These are phyloP conservation scores for Odontophorus gujanensis DNA, from an alignment of 2,113 vertebrate species.

Conservation along the genomic window DNA sequence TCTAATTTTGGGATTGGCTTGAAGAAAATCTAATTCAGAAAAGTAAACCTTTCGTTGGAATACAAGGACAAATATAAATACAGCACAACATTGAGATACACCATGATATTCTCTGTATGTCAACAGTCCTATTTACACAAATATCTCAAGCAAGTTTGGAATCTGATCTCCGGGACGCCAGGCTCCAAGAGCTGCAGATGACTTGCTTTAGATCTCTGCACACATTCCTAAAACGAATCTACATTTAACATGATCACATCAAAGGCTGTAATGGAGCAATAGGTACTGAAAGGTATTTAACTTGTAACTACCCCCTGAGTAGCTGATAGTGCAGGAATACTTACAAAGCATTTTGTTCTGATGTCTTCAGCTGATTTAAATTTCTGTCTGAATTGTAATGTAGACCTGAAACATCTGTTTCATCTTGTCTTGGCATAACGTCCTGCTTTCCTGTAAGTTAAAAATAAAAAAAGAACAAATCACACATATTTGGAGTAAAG, in stretches of 20 bases:
- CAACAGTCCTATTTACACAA: background rate
- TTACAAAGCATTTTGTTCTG: conserved; percentile 14
- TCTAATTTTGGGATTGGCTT: background rate
- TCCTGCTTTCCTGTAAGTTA: conserved; percentile 27
- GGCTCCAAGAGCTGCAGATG: background rate
- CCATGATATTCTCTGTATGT: background rate
- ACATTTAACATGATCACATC: conserved; percentile 4
- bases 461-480: conserved; percentile 18
- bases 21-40: background rate
- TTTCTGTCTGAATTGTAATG: conserved; percentile 21
- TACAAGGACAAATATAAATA: background rate
- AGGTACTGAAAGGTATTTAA: background rate
- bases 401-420: conserved; percentile 31
- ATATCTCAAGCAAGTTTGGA: background rate
- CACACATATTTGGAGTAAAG: background rate
- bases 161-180: background rate
- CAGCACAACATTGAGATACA: background rate
- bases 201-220: background rate
- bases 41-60: background rate
- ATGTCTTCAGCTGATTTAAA: conserved; percentile 32
- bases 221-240: background rate
- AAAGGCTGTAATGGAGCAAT: conserved; percentile 6
- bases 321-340: background rate
- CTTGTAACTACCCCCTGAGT: background rate
- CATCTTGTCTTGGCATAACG: background rate